Conservation (phyloP, 2,888 invertebrate genomes). For the Holacanthella duospinosa region DNA sequence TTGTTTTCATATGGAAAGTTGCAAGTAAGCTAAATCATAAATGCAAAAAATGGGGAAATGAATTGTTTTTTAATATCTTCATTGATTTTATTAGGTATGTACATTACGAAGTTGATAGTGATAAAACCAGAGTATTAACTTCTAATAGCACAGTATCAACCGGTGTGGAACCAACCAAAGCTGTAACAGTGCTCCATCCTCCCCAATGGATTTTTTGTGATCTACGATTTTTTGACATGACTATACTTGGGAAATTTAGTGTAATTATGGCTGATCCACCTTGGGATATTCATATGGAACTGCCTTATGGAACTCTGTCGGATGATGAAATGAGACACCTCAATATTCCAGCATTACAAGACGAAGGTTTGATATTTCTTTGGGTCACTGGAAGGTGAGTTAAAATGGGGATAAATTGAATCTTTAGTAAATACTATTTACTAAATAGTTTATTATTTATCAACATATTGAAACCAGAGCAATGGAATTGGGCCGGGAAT, state of each 20-base stretch:
- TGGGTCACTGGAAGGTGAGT: slow-evolving; percentile 87
- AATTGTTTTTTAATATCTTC: background rate
- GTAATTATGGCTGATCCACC: slow-evolving; percentile 99
- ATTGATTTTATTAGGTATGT: slow-evolving; percentile 63
- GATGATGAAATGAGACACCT: slow-evolving; percentile 96
- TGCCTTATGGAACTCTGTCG: slow-evolving; percentile 96
- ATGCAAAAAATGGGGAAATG: background rate
- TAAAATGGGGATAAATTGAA: slow-evolving; percentile 17
- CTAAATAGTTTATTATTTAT: too few species aligned
- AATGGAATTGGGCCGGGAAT: slow-evolving; percentile 92
- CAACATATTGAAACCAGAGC: slow-evolving; percentile 52
- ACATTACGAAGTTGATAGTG: slow-evolving; percentile 88
- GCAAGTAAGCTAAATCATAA: slow-evolving; percentile 56
- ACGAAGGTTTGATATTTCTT: slow-evolving; percentile 89
- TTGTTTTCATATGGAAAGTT: slow-evolving; percentile 97
- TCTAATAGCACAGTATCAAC: slow-evolving; percentile 9
- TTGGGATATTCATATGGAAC: slow-evolving; percentile 85
- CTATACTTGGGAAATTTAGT: slow-evolving; percentile 88
- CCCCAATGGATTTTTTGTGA: slow-evolving; percentile 98
- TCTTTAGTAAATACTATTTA: background rate
- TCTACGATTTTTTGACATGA: slow-evolving; percentile 80
- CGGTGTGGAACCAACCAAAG: background rate
- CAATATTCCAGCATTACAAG: slow-evolving; percentile 86
- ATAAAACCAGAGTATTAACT: slow-evolving; percentile 26
- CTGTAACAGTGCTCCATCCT: slow-evolving; percentile 56